A percentile compares a stretch with the other conserved stretches of the same genome.
phyloP scores from a whole-genome alignment of 2,113 vertebrate genomes.

The Chionodraco myersi region DNA sequence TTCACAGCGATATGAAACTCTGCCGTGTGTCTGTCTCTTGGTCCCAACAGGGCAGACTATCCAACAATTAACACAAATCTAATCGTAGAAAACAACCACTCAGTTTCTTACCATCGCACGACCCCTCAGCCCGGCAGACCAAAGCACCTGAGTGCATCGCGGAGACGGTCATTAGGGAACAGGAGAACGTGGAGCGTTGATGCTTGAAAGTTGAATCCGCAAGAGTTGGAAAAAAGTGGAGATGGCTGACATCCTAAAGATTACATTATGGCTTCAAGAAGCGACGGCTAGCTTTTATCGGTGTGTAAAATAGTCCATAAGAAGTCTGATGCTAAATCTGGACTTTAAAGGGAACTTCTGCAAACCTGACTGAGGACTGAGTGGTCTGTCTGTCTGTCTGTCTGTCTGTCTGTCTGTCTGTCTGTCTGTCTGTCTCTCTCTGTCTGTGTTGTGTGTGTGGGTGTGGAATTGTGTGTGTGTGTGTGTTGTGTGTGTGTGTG shows the following conservation, averaged over 20 bases:
- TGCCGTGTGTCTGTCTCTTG: no score
- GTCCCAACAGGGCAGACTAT: neutral
- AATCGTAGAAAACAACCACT: no score
- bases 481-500: no score
- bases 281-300: conserved; percentile 30
- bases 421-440: no score
- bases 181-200: conserved; percentile 2
- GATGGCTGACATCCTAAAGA: conserved; percentile 24
- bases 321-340: conserved; percentile 24
- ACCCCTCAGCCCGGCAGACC: no score
- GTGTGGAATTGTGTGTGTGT: no score
- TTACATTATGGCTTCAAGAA: conserved; percentile 18
- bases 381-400: no score
- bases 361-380: neutral
- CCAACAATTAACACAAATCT: no score
- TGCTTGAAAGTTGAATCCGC: conserved; percentile 31
- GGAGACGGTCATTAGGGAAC: conserved; percentile 1
- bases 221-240: conserved; percentile 9
- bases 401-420: no score
- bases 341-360: conserved; percentile 27
- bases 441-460: no score
- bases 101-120: no score
- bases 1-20: neutral
- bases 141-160: no score
- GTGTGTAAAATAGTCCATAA: conserved; percentile 15